These are phyloP conservation scores for Esox niger DNA, from an alignment of 2,113 vertebrate genomes.

Conservation along the genomic window DNA sequence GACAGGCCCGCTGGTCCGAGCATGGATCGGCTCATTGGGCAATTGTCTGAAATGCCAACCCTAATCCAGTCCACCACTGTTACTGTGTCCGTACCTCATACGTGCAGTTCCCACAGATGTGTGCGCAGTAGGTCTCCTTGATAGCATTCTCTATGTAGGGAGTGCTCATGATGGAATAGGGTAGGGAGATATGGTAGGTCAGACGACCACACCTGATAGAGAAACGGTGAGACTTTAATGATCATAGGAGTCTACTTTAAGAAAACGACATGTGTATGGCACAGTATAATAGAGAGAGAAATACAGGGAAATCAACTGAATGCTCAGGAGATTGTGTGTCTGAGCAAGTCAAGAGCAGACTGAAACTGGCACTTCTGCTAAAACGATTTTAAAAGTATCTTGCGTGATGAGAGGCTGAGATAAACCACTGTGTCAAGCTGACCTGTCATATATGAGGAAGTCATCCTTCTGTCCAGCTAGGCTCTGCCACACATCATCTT, in stretches of 20 bases:
- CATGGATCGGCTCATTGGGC: too few species aligned
- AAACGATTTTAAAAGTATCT: too few species aligned
- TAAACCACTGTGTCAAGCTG: conserved; percentile 23
- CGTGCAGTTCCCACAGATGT: conserved; percentile 82
- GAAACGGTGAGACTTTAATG: neutral
- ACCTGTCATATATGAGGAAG: conserved; percentile 95
- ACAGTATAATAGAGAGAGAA: too few species aligned
- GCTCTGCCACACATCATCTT: conserved; percentile 83
- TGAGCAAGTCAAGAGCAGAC: too few species aligned
- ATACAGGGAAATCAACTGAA: neutral
- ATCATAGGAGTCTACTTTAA: too few species aligned
- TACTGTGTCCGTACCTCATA: conserved; percentile 67
- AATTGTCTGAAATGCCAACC: too few species aligned
- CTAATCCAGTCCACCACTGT: too few species aligned
- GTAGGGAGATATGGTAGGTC: conserved; percentile 82
- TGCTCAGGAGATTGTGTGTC: neutral
- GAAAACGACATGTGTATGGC: too few species aligned
- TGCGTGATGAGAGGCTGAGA: too few species aligned
- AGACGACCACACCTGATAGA: conserved; percentile 85
- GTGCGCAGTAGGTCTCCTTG: conserved; percentile 81
- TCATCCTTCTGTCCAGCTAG: conserved; percentile 87
- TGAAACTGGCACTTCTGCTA: too few species aligned
- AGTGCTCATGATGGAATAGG: conserved; percentile 79
- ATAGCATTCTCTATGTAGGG: conserved; percentile 83
- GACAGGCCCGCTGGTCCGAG: too few species aligned